Conservation (phyloP, 2,888 invertebrate genomes). For the Prenolepis imparis region DNA sequence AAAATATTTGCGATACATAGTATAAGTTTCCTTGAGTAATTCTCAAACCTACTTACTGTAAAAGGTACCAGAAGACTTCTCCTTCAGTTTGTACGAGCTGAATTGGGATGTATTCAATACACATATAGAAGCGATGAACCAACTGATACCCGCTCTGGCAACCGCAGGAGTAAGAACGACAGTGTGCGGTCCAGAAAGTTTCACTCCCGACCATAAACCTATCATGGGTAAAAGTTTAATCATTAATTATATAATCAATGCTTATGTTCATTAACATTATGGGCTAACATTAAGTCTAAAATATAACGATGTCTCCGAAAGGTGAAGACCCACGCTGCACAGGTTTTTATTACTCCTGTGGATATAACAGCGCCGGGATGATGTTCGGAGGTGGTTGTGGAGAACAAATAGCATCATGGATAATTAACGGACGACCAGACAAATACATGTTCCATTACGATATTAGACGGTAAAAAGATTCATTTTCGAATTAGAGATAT, state of each 20-base stretch:
- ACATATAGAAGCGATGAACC: conserved; percentile 91
- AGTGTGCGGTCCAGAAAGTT: conserved; percentile 96
- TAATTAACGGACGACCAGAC: conserved; percentile 93
- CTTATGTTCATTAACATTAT: not conserved
- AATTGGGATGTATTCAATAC: conserved; percentile 95
- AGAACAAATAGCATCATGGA: conserved; percentile 95
- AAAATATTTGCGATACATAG: not conserved
- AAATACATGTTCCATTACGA: conserved; percentile 95
- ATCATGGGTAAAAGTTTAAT: conserved; percentile 89
- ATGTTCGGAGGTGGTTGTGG: conserved; percentile 96
- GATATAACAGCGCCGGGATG: conserved; percentile 97
- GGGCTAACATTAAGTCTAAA: not conserved
- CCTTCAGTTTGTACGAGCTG: conserved; percentile 94
- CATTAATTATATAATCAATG: conserved; percentile 8
- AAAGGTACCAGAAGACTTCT: conserved; percentile 91
- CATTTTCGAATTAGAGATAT: conserved; percentile 5
- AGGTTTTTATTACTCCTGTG: conserved; percentile 95
- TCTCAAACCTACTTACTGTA: conserved; percentile 3
- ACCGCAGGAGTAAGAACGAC: conserved; percentile 94
- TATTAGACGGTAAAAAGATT: conserved; percentile 88
- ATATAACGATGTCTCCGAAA: conserved; percentile 63
- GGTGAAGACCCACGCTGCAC: conserved; percentile 85
- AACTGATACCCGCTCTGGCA: conserved; percentile 92
- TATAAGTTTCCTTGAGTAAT: conserved; percentile 11
- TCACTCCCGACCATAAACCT: conserved; percentile 97